Evolutionary conservation across 1,140 invertebrate species (phyloP).

Genomic region (Aplysia californica): DNA sequence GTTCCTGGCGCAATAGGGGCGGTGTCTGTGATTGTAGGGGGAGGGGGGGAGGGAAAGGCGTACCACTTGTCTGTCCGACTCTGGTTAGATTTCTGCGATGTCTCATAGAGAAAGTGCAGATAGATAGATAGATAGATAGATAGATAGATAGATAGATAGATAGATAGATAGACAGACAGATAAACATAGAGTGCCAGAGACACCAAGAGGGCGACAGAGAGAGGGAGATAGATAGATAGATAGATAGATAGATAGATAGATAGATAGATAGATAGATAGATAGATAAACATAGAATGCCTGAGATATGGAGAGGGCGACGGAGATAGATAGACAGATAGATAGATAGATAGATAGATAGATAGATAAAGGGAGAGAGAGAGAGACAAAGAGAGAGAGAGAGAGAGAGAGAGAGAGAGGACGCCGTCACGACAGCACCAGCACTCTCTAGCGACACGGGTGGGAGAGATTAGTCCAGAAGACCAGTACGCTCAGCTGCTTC

Average conservation of each 20-base stretch:
- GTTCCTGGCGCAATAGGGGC: background rate
- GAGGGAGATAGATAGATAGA: background rate
- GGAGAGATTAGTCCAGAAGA: too few species aligned
- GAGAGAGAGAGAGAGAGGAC: conserved; percentile 8
- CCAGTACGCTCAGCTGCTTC: too few species aligned
- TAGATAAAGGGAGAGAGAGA: conserved; percentile 17
- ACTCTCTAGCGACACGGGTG: too few species aligned
- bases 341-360: background rate
- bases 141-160: background rate
- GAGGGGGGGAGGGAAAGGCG: background rate
- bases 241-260: background rate
- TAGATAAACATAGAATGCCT: background rate
- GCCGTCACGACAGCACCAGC: too few species aligned
- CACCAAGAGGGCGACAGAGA: background rate
- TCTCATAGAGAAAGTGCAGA: too few species aligned
- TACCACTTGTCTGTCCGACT: too few species aligned
- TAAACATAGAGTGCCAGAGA: background rate
- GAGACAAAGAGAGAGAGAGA: conserved; percentile 25
- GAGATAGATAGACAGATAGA: background rate
- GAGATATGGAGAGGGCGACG: background rate
- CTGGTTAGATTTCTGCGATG: too few species aligned
- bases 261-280: conserved; percentile 2
- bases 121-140: background rate
- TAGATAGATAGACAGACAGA: conserved; percentile 1
- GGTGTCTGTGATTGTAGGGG: background rate